Conservation (phyloP, 2,113 vertebrate species). For the Erinaceus europaeus region DNA sequence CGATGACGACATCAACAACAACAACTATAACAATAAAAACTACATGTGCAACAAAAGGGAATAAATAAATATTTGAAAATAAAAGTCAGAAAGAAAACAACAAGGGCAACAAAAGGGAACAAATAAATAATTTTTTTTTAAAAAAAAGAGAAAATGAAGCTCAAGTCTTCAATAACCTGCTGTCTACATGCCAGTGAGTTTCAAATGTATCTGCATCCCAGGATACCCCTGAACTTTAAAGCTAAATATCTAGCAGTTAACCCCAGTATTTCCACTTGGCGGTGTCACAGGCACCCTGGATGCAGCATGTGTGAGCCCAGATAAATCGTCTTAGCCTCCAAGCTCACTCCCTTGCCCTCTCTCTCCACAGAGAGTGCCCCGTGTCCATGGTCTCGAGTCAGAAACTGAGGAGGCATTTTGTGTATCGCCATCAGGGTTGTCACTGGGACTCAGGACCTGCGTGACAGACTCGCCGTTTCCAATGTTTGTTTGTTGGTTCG, state of each 20-base stretch:
- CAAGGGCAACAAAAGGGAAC: too few species aligned
- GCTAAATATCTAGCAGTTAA: conserved; percentile 18
- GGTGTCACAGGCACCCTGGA: neutral
- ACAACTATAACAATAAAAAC: too few species aligned
- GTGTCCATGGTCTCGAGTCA: neutral
- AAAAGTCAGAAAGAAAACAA: too few species aligned
- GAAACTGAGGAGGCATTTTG: too few species aligned
- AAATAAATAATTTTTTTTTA: too few species aligned
- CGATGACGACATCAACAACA: too few species aligned
- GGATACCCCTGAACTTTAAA: neutral
- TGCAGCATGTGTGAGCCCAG: neutral
- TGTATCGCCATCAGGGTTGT: too few species aligned
- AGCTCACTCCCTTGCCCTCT: neutral
- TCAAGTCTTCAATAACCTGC: conserved; percentile 18
- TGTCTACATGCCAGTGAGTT: neutral
- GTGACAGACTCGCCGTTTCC: too few species aligned
- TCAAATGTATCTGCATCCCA: neutral
- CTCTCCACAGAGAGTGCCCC: neutral
- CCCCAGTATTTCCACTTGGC: neutral
- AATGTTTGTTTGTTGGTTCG: too few species aligned
- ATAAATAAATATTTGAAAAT: too few species aligned
- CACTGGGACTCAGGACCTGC: too few species aligned
- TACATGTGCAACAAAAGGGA: too few species aligned
- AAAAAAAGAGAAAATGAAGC: conserved; percentile 50
- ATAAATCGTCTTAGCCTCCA: neutral